phyloP scores from a whole-genome alignment of 2,888 invertebrate species.

The Drosophila setosimentum region DNA sequence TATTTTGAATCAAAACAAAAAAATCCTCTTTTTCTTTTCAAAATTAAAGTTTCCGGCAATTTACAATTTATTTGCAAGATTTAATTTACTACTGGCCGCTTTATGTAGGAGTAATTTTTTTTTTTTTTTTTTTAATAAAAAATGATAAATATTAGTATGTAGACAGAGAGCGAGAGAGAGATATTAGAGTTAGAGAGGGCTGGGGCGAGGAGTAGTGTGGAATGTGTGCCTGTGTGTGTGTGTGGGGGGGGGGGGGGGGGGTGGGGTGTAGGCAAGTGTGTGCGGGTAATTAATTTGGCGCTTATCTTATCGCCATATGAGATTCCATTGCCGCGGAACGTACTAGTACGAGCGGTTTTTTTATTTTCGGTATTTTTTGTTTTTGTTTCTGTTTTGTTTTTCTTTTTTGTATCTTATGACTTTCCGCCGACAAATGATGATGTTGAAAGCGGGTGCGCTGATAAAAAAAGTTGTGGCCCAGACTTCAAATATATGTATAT shows the following conservation, averaged over 20 bases:
- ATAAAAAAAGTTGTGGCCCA: slow-evolving; percentile 54
- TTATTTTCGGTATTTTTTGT: slow-evolving; percentile 9
- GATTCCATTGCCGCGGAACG: slow-evolving; percentile 40
- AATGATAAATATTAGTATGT: background rate
- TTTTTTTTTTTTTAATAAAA: slow-evolving; percentile 13
- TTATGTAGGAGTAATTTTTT: background rate
- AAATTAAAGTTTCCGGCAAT: background rate
- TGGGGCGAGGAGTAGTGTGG: slow-evolving; percentile 1
- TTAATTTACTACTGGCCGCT: background rate
- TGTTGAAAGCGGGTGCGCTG: slow-evolving; percentile 68
- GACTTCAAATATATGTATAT: slow-evolving; percentile 25
- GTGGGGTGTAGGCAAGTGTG: slow-evolving; percentile 2
- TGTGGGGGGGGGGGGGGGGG: no score
- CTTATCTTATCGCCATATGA: slow-evolving; percentile 69
- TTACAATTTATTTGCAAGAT: background rate
- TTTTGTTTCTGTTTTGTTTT: slow-evolving; percentile 10
- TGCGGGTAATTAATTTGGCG: slow-evolving; percentile 68
- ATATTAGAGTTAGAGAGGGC: slow-evolving; percentile 38
- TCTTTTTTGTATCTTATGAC: slow-evolving; percentile 58
- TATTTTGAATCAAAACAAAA: background rate
- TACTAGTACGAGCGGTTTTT: slow-evolving; percentile 7
- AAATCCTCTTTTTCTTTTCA: no score
- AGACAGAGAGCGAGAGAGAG: slow-evolving; percentile 20
- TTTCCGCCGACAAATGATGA: slow-evolving; percentile 63
- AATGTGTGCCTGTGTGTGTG: no score